Conservation (phyloP, 2,113 vertebrate species). For the Microcebus griseorufus region DNA sequence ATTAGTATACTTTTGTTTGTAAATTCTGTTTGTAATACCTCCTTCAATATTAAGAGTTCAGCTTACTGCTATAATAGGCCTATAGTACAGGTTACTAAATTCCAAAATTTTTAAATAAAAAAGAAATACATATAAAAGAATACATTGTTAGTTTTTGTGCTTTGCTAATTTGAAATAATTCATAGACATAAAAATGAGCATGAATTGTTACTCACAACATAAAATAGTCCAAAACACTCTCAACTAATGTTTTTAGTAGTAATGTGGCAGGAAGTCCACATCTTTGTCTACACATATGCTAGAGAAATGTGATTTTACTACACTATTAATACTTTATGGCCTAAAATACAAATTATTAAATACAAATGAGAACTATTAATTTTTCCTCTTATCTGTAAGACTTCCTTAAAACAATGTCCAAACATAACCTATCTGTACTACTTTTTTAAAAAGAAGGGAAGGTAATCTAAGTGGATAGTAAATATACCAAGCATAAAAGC, state of each 20-base stretch:
- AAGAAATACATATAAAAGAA: not conserved
- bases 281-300: not conserved
- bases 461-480: not conserved
- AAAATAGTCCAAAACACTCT: not conserved
- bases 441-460: not conserved
- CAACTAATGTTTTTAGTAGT: not conserved
- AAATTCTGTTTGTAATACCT: conserved; percentile 1
- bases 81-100: not conserved
- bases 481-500: not conserved
- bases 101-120: not conserved
- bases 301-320: conserved; percentile 17
- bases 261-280: not conserved
- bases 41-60: not conserved
- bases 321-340: not conserved
- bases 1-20: not conserved
- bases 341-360: conserved; percentile 34
- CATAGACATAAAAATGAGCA: not conserved
- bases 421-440: not conserved
- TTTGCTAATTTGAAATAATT: conserved; percentile 35
- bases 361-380: not conserved
- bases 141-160: not conserved
- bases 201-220: conserved; percentile 11
- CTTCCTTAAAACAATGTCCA: not conserved
- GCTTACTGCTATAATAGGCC: not conserved
- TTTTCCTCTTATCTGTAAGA: not conserved